Base-by-base conservation (phyloP, 2,797 vertebrate genomes). In the Chrosomus eos region DNA sequence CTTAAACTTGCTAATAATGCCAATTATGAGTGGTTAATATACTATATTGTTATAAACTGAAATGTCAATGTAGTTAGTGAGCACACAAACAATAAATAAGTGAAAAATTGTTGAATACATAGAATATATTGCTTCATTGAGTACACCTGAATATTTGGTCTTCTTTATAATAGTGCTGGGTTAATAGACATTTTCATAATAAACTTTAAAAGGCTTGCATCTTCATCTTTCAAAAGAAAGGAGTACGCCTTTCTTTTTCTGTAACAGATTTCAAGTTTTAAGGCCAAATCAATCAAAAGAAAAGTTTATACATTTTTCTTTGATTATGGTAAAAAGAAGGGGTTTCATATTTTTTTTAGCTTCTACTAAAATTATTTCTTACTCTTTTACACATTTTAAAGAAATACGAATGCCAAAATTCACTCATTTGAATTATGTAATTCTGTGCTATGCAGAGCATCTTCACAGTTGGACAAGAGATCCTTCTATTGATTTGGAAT, bases 11-110 rank as follows among this genome's bases (percentile, higher is more conserved):
- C 14, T 64, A 64, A n/a, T 21, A 10, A 58, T 62, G 67, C 10
- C 38, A 28, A 51, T 60, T 78, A 60, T 48, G 11, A 58, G 4
- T 48, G 7, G n/a, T 43, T 76, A 14, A 14, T 9, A 58, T 43
- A 33, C 23, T 26, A 18, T 18, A 55, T 19, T 38, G 31, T 11
- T 53, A 51, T 36, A 48, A 10, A 72, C 18, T 72, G 28, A 51
- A 28, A 76, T 67, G 33, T 67, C 4, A 53, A 51, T 16, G 10
- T 6, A 28, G 23, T 72, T 79, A 80, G 55, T 72, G 43, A 71
- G 40, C 38, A 26, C 62, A 79, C 51, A 79, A 84, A 71, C 66
- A 71, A 72, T 85, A 85, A 84, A 80, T 85, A 85, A 36, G 10
- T 51, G 28, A 60, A 84, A 60, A 75, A 16, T 26, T 5, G 48